phyloP scores from a whole-genome alignment of 2,888 invertebrate genomes.

The Cristatella mucedo region DNA sequence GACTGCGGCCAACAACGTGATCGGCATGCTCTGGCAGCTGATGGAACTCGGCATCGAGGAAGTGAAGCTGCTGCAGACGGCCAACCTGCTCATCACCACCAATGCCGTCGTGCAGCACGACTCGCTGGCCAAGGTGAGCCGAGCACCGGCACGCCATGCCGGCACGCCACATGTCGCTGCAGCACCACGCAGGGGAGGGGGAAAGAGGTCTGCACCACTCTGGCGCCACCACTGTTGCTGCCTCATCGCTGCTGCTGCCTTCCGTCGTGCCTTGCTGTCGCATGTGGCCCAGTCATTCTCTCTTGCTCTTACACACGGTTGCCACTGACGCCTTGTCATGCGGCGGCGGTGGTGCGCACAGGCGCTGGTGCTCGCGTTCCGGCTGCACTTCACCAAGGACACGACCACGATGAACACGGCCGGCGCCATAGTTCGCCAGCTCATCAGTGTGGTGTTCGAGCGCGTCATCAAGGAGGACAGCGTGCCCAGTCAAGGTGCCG shows the following conservation, averaged over 20 bases:
- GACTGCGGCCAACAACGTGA: slow-evolving; percentile 74
- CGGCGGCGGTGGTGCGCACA: slow-evolving; percentile 31
- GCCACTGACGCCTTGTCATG: background rate
- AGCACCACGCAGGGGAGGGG: too few relatives aligned
- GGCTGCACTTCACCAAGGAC: slow-evolving; percentile 86
- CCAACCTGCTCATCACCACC: slow-evolving; percentile 82
- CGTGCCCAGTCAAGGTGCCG: slow-evolving; percentile 22
- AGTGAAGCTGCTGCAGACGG: slow-evolving; percentile 85
- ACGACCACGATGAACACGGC: slow-evolving; percentile 89
- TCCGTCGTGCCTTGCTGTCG: too few relatives aligned
- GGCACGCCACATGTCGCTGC: too few relatives aligned
- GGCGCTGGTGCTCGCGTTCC: slow-evolving; percentile 85
- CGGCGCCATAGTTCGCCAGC: slow-evolving; percentile 86
- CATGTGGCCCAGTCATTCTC: too few relatives aligned
- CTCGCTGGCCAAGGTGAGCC: slow-evolving; percentile 77
- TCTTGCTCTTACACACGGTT: too few relatives aligned
- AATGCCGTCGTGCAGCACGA: slow-evolving; percentile 86
- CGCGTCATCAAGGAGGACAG: slow-evolving; percentile 38
- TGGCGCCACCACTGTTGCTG: too few relatives aligned
- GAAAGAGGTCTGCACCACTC: too few relatives aligned
- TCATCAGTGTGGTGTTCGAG: slow-evolving; percentile 59
- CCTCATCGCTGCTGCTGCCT: slow-evolving; percentile 10
- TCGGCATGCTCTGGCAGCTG: slow-evolving; percentile 71
- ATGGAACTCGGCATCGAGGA: slow-evolving; percentile 89
- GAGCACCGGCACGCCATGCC: too few relatives aligned